Percentiles rank a stretch among this genome's conserved stretches.
Evolutionary conservation across 1,140 invertebrate genomes (phyloP).

Genomic region (Vanessa atalanta): DNA sequence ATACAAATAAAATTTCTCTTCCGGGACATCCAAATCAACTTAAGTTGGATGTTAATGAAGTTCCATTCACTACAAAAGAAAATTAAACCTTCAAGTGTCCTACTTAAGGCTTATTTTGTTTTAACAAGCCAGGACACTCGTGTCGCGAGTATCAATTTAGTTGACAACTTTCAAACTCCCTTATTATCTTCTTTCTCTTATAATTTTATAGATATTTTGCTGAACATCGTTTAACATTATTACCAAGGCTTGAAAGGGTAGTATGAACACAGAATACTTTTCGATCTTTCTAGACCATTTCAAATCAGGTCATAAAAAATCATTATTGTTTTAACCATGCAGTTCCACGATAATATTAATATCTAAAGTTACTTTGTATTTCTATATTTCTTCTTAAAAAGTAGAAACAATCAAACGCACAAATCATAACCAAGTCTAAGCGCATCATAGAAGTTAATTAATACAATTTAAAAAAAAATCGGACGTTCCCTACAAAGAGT

Average conservation of each 20-base stretch:
- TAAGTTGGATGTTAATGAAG: conserved; percentile 12
- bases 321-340: too few relatives aligned
- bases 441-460: neutral
- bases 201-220: too few relatives aligned
- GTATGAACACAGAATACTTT: too few relatives aligned
- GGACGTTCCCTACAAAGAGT: conserved; percentile 12
- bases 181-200: neutral
- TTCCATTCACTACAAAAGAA: neutral
- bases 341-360: too few relatives aligned
- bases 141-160: conserved; percentile 7
- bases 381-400: too few relatives aligned
- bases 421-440: too few relatives aligned
- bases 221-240: too few relatives aligned
- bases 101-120: neutral
- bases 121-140: neutral
- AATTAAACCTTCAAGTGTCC: neutral
- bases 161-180: neutral
- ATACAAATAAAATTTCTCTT: neutral
- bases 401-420: too few relatives aligned
- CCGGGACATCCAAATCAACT: conserved; percentile 1
- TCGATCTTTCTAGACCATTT: too few relatives aligned
- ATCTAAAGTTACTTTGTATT: too few relatives aligned
- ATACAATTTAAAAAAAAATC: neutral
- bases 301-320: too few relatives aligned
- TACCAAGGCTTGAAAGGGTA: too few relatives aligned